Evolutionary conservation across 2,888 invertebrate genomes (phyloP), one percentile per base, ranked within the genome.

Genomic region (Microdon myrmicae): DNA sequence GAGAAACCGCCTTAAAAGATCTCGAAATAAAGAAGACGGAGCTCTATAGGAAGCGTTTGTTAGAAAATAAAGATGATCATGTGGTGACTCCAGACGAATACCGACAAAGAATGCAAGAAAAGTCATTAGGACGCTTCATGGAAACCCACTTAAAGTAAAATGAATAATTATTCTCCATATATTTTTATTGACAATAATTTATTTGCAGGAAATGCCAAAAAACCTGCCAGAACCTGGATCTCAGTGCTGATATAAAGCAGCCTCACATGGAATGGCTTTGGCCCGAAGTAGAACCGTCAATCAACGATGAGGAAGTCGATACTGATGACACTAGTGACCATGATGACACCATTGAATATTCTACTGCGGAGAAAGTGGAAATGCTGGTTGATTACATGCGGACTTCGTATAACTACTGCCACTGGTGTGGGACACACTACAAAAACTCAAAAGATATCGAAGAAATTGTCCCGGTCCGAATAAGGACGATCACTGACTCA

Each of bases 401-500:
- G 49, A 82, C 81, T n/a, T 84, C 83, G 23, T 86, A 92, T 75
- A 82, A 82, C 47, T 92, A 90, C 75, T 92, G 92, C 73, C 84
- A 89, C 41, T 92, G 90, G 88, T 92, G 92, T 81, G 90, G 87
- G 7, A 84, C 85, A 3, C 83, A 83, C 35, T 90, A 84, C 75
- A 82, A 85, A 54, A 85, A 87, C 78, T 78, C 78, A 37, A 80
- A 83, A 19, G 90, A 90, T 75, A 72, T 90, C 59, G 73, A 75
- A 32, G 75, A 79, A 84, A 83, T 72, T 90, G 90, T 77, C 89
- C 90, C 2, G 90, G 90, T 3, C 77, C 78, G 10, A 83, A 83
- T 31, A 82, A 86, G 71, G 83, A 83, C 70, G 86, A 87, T 66
- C 90, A 90, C 74, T 81, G n/a, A n/a, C n/a, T n/a, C n/a, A n/a